Conservation (phyloP, 2,113 vertebrate species). For the Petrocephalus microphthalmus region DNA sequence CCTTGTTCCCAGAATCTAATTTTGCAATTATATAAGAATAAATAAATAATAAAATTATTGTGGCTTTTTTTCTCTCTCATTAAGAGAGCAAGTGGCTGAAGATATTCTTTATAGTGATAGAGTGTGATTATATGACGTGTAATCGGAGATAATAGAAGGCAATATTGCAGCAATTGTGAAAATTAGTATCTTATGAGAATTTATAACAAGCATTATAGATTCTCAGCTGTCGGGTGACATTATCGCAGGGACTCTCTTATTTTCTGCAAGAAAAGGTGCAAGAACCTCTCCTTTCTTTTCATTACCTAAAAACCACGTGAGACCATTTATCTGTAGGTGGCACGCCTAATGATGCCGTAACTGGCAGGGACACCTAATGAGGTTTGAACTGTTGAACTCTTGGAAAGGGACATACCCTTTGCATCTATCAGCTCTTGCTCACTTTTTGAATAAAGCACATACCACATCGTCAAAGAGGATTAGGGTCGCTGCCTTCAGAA, state of each 20-base stretch:
- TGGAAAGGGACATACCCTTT: not conserved
- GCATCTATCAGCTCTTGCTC: not conserved
- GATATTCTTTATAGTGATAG: not conserved
- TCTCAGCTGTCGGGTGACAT: not conserved
- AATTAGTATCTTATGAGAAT: constrained; percentile 6
- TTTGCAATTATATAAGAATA: constrained; percentile 1
- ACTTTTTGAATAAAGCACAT: not conserved
- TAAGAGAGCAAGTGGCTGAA: not conserved
- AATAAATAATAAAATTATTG: not conserved
- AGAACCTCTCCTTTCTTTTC: not conserved
- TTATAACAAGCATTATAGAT: not conserved
- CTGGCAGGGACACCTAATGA: not conserved
- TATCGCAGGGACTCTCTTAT: not conserved
- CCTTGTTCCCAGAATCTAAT: not conserved
- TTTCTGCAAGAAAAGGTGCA: not conserved
- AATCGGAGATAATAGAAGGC: not conserved
- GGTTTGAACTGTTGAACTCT: constrained; percentile 2
- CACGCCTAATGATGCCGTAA: not conserved
- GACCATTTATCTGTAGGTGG: not conserved
- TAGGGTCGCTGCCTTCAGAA: not conserved
- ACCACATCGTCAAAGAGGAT: not conserved
- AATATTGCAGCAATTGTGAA: not conserved
- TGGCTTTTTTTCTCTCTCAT: constrained; percentile 3
- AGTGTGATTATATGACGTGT: not conserved
- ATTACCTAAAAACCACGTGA: not conserved